Evolutionary conservation across 2,113 vertebrate species (phyloP).

Genomic region (Plectropomus leopardus): DNA sequence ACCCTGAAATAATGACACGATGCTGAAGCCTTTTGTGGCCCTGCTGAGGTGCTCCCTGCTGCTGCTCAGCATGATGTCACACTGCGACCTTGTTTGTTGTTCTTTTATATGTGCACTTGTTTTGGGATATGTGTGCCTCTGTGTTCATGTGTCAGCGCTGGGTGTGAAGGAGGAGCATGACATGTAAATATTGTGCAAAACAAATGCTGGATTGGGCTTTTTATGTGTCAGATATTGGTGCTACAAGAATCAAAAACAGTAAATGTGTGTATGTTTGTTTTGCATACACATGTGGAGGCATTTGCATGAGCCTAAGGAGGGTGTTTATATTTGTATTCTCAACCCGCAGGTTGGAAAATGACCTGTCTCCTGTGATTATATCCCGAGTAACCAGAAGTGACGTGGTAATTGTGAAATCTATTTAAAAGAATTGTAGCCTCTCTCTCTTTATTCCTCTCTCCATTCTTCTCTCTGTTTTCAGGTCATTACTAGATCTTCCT

Average conservation of each 20-base stretch:
- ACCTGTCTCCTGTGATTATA: constrained; percentile 85
- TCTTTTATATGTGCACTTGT: constrained; percentile 32
- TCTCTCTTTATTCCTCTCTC: constrained; percentile 53
- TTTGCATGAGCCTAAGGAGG: constrained; percentile 57
- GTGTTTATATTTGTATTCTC: constrained; percentile 77
- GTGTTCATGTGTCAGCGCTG: constrained; percentile 1
- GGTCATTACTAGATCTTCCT: constrained; percentile 47
- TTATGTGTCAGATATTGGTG: background rate
- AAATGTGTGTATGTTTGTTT: constrained; percentile 11
- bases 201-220: constrained; percentile 1
- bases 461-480: constrained; percentile 36
- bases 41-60: constrained; percentile 56
- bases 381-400: constrained; percentile 83
- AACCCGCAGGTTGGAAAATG: constrained; percentile 78
- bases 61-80: constrained; percentile 46
- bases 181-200: background rate
- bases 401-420: constrained; percentile 85
- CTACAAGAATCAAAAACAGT: background rate
- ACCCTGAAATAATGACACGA: constrained; percentile 43
- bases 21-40: constrained; percentile 21
- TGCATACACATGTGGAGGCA: constrained; percentile 26
- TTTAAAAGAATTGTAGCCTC: constrained; percentile 84
- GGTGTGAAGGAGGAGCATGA: background rate
- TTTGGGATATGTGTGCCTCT: constrained; percentile 19
- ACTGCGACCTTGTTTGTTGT: constrained; percentile 62